Base-by-base conservation (phyloP, 2,113 vertebrate species). In the Myxocyprinus asiaticus region DNA sequence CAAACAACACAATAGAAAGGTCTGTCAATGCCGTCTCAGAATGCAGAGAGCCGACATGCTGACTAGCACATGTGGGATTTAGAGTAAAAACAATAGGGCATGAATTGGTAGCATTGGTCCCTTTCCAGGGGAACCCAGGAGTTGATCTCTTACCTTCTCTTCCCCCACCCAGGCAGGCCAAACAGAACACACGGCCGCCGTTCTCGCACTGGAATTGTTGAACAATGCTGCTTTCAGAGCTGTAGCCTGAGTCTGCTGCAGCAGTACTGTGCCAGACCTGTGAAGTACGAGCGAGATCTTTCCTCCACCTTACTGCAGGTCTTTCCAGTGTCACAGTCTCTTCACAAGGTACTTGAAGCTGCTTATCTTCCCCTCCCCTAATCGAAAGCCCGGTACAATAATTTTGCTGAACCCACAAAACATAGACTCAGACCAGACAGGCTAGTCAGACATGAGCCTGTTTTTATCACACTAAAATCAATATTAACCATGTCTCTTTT, bases 181-280 rank as follows among this genome's bases (percentile, higher is more conserved):
- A 94, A 93, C 87, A 94, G 96, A 85, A 91, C 91, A 79, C 95
- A 83, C 88, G 89, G 82, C 73, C 91, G 96, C 9, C 94, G 97
- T 80, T 84, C 93, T 85, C 95, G 94, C 90, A 93, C 88, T 74
- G 98, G 98, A 33, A 99, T 99, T 0, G 98, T 99, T 84, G 98
- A 99, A 63, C 97, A 98, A 84, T 99, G 98, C 83, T 99, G 98
- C 90, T 99, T 99, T 93, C 95, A 95, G 85, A 96, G 97, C 89
- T 99, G 98, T 1, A 95, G 97, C 90, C 92, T 99, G 89, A 93
- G 94, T 87, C 94, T 99, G 45, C 91, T 99, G 90, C 96, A 99
- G 91, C 96, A 96, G 22, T 99, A 99, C 91, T 99, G 98, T 3
- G 97, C 98, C 87, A 95, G 95, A 92, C 97, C 98, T 0, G 93